Evolutionary conservation across 1,140 invertebrate species (phyloP).

Genomic region (Meloidogyne chitwoodi): DNA sequence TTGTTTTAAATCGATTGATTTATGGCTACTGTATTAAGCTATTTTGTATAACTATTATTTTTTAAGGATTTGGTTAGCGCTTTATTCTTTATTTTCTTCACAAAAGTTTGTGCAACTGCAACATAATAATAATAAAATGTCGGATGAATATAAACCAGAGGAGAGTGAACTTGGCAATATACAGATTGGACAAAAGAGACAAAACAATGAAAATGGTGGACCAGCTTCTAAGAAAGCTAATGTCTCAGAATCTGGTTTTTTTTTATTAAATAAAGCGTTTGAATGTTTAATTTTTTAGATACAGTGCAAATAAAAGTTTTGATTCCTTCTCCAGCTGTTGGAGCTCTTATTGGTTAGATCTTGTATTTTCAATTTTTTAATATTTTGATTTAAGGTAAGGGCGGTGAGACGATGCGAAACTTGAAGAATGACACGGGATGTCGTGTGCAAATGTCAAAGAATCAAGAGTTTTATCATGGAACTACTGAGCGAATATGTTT

Average conservation of each 20-base stretch:
- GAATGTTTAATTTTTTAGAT: conserved; percentile 24
- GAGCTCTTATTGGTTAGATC: conserved; percentile 49
- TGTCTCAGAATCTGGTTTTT: conserved; percentile 38
- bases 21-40: too few species aligned
- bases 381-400: conserved; percentile 29
- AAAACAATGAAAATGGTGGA: conserved; percentile 48
- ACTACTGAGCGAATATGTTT: conserved; percentile 93
- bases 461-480: conserved; percentile 62
- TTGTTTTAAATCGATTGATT: too few species aligned
- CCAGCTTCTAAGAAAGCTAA: conserved; percentile 54
- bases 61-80: background rate
- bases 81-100: too few species aligned
- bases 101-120: too few species aligned
- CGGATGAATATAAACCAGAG: conserved; percentile 18
- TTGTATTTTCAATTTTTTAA: background rate
- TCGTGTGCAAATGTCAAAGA: conserved; percentile 59
- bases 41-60: too few species aligned
- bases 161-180: background rate
- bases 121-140: too few species aligned
- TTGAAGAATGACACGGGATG: conserved; percentile 55
- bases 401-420: conserved; percentile 55
- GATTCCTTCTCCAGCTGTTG: conserved; percentile 55
- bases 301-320: conserved; percentile 57
- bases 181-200: conserved; percentile 45
- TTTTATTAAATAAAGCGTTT: background rate